phyloP scores from a whole-genome alignment of 1,140 invertebrate genomes.

The Elymnias hypermnestra region DNA sequence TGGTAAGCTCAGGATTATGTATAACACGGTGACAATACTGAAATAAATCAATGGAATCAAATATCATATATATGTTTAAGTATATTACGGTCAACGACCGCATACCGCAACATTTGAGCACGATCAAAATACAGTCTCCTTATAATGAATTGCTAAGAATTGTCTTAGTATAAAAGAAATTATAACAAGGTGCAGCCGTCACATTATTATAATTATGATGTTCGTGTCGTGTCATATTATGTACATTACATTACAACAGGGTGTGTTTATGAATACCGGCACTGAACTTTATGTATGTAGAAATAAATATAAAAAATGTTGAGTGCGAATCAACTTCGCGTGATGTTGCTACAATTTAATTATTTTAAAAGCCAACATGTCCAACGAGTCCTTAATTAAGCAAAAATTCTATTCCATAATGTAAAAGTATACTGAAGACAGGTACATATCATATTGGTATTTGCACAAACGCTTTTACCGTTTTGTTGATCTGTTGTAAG shows the following conservation, averaged over 20 bases:
- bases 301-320: conserved; percentile 12
- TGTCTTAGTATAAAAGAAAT: too few species aligned
- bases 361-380: conserved; percentile 23
- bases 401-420: too few species aligned
- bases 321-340: conserved; percentile 16
- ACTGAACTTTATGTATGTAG: conserved; percentile 5
- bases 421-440: too few species aligned
- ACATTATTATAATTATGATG: conserved; percentile 1
- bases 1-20: too few species aligned
- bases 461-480: background rate
- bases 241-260: conserved; percentile 8
- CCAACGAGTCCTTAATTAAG: conserved; percentile 19
- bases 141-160: too few species aligned
- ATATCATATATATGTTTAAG: too few species aligned
- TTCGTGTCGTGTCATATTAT: conserved; percentile 4
- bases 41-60: too few species aligned
- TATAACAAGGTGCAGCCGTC: too few species aligned
- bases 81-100: background rate
- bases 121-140: background rate
- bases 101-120: background rate
- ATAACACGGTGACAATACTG: too few species aligned
- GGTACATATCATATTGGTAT: background rate
- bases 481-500: too few species aligned
- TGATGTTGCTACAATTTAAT: conserved; percentile 19
- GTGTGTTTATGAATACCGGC: conserved; percentile 10